Evolutionary conservation across 2,797 vertebrate species (phyloP).

Genomic region (Sorex maritimensis): DNA sequence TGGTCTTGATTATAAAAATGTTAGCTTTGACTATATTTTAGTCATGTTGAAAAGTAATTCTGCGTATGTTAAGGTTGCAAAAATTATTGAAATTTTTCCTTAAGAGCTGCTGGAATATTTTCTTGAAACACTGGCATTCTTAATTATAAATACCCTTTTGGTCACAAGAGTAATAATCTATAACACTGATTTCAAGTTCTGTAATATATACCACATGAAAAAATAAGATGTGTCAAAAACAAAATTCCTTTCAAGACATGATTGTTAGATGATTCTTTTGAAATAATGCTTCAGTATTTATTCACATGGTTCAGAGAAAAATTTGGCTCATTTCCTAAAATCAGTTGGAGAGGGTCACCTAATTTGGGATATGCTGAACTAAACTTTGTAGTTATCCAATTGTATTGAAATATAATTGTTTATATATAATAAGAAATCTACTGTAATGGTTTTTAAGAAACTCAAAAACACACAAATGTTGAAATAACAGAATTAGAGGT

Average conservation of each 20-base stretch:
- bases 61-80: not conserved
- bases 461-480: conserved; percentile 39
- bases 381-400: conserved; percentile 56
- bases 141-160: conserved; percentile 58
- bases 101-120: conserved; percentile 19
- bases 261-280: conserved; percentile 56
- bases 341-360: conserved; percentile 26
- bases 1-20: conserved; percentile 9
- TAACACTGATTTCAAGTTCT: conserved; percentile 56
- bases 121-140: conserved; percentile 43
- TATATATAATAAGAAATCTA: conserved; percentile 42
- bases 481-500: conserved; percentile 59
- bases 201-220: conserved; percentile 68
- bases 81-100: conserved; percentile 47
- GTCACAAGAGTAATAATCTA: conserved; percentile 57
- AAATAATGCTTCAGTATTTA: conserved; percentile 64
- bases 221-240: conserved; percentile 68
- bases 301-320: conserved; percentile 67
- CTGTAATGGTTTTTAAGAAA: conserved; percentile 60
- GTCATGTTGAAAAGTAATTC: conserved; percentile 28
- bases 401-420: conserved; percentile 72
- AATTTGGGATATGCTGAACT: conserved; percentile 55
- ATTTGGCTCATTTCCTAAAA: conserved; percentile 42
- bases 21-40: conserved; percentile 42
- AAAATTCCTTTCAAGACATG: conserved; percentile 58